Conservation (phyloP, 2,113 vertebrate genomes). For the Genyomyrus donnyi region DNA sequence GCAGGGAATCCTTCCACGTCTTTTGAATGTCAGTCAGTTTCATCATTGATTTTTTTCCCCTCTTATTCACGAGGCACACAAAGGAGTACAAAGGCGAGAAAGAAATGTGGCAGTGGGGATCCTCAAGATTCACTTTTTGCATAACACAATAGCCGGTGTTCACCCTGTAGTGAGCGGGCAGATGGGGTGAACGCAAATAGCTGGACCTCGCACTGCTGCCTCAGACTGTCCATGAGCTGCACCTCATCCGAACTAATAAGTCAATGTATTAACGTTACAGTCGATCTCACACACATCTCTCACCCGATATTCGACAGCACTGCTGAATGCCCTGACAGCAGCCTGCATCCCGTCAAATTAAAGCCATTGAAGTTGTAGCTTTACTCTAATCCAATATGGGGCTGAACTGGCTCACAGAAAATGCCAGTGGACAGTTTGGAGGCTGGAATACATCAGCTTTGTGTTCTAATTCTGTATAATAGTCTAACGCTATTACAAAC, state of each 20-base stretch:
- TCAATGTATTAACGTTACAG: background rate
- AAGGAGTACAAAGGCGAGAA: background rate
- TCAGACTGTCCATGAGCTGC: background rate
- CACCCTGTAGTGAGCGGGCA: background rate
- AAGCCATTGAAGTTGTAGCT: background rate
- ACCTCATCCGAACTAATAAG: background rate
- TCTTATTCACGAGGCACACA: background rate
- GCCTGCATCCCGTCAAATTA: background rate
- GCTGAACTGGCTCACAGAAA: background rate
- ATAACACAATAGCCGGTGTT: background rate
- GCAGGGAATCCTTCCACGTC: background rate
- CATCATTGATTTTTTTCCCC: background rate
- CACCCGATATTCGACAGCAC: background rate
- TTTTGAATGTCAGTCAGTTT: background rate
- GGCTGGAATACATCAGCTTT: background rate
- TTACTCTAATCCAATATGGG: background rate
- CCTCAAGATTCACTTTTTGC: background rate
- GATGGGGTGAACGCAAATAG: background rate
- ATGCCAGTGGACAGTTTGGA: background rate
- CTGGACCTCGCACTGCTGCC: background rate
- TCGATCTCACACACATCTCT: background rate
- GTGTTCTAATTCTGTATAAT: background rate
- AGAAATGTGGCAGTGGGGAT: background rate
- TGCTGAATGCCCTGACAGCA: background rate
- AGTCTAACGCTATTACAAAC: background rate